Base-by-base conservation (phyloP, 2,797 vertebrate genomes). In the Mus caroli region DNA sequence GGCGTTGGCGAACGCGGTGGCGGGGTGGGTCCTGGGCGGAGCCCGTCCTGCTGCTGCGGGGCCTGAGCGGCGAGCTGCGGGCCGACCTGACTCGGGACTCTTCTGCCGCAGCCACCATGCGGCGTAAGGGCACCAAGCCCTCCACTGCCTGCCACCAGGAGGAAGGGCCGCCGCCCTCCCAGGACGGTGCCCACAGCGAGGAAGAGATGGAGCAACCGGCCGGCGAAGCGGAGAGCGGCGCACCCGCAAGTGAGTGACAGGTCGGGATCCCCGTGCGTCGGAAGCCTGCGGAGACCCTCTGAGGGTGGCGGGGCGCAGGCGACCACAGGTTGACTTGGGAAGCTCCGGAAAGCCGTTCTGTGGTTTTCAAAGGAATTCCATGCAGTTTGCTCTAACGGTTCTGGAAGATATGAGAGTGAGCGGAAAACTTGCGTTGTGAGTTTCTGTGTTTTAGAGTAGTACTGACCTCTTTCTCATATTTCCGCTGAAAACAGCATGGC, bases 111-210 rank as follows among this genome's bases (percentile, higher is more conserved):
- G 99, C 98, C 98, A 99, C 97, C 98, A 99, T 99, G 99, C 99
- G 99, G 97, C 98, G 99, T 90, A 99, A 99, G 98, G 99, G 98
- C 96, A 98, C 98, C 96, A 99, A 99, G 98, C 97, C 97, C 97
- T 99, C 99, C 58, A 99, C 98, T 50, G 99, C 99, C 95, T 99
- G 98, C 96, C 99, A 97, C 95, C 82, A 76, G 98, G 98, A 98
- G 98, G 99, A 98, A 97, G 98, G 98, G 97, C 98, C 98, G 73
- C 94, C 90, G 97, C 98, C 98, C 98, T 97, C 98, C 88, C 98
- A 97, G 94, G 98, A 99, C 98, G 98, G 98, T 95, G 34, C 62
- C 75, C 97, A 98, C 98, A 98, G 98, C 97, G 90, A 97, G 22
- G 24, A 62, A 87, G 95, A 88, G 19, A 50, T 89, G 0, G 96